Conservation (phyloP, 2,797 vertebrate genomes). For the Cryptoblepharus egeriae region DNA sequence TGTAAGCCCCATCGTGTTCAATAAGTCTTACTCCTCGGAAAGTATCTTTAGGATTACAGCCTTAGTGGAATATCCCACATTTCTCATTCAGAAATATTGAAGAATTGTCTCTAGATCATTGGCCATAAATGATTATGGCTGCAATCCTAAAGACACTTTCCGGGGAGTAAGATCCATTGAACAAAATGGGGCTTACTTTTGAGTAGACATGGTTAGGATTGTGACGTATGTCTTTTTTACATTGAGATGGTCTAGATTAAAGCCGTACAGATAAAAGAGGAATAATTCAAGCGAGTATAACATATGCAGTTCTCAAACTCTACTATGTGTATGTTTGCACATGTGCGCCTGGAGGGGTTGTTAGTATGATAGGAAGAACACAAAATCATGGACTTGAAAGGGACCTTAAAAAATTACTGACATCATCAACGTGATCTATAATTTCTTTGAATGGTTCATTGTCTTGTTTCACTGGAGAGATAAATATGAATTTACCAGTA, state of each 20-base stretch:
- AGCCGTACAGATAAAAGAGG: not conserved
- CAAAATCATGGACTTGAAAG: too few relatives aligned
- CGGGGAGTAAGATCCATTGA: too few relatives aligned
- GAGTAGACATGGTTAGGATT: too few relatives aligned
- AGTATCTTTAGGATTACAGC: not conserved
- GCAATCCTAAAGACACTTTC: too few relatives aligned
- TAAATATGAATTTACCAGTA: constrained; percentile 88
- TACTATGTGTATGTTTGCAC: not conserved
- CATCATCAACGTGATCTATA: not conserved
- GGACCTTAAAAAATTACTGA: too few relatives aligned
- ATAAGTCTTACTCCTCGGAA: too few relatives aligned
- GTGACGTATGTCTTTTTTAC: too few relatives aligned
- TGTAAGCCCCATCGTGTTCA: too few relatives aligned
- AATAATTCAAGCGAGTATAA: not conserved
- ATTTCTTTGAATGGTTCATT: not conserved
- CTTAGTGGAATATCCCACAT: not conserved
- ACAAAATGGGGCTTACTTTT: too few relatives aligned
- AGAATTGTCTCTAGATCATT: not conserved
- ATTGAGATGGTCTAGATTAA: not conserved
- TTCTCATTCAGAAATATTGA: not conserved
- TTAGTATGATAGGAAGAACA: not conserved
- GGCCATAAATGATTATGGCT: not conserved
- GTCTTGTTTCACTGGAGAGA: constrained; percentile 22
- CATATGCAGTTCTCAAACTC: not conserved
- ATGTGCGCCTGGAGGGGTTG: not conserved